A percentile compares a stretch with the other conserved stretches of the same genome.
Conservation (phyloP, 2,113 vertebrate species). For the Chinchilla lanigera region DNA sequence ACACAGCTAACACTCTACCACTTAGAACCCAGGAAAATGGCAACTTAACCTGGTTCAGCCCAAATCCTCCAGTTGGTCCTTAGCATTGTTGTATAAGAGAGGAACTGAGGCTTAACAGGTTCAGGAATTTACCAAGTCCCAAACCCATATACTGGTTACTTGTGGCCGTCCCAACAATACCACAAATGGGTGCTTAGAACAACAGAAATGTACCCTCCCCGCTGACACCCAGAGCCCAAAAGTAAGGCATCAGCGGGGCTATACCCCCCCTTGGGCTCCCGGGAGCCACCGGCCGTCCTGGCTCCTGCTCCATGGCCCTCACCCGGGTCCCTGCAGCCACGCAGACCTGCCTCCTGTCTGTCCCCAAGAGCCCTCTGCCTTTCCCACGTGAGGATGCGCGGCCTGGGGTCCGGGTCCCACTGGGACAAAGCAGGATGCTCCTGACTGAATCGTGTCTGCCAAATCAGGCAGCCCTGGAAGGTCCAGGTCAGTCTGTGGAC, state of each 20-base stretch:
- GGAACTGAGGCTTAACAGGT: not conserved
- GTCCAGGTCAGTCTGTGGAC: fast-evolving
- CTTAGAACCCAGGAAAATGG: not conserved
- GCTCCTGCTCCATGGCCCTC: too few species aligned
- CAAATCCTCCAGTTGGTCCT: not conserved
- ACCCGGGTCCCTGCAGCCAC: not conserved
- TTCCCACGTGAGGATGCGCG: not conserved
- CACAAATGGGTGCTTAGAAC: too few species aligned
- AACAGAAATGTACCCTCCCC: too few species aligned
- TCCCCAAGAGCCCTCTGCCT: not conserved
- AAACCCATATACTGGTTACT: fast-evolving
- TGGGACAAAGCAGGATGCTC: not conserved
- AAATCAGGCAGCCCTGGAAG: not conserved
- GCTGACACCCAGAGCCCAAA: not conserved
- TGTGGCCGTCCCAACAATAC: fast-evolving
- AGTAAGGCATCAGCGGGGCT: fast-evolving
- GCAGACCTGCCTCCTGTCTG: not conserved
- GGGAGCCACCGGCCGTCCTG: not conserved
- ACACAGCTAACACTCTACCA: too few species aligned
- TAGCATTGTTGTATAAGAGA: too few species aligned
- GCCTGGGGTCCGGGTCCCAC: not conserved
- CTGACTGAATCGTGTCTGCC: not conserved
- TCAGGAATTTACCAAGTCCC: not conserved
- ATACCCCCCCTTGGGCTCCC: not conserved
- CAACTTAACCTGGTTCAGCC: not conserved